Base-by-base conservation (phyloP, 2,113 vertebrate genomes). In the Erythrocercus mccallii region DNA sequence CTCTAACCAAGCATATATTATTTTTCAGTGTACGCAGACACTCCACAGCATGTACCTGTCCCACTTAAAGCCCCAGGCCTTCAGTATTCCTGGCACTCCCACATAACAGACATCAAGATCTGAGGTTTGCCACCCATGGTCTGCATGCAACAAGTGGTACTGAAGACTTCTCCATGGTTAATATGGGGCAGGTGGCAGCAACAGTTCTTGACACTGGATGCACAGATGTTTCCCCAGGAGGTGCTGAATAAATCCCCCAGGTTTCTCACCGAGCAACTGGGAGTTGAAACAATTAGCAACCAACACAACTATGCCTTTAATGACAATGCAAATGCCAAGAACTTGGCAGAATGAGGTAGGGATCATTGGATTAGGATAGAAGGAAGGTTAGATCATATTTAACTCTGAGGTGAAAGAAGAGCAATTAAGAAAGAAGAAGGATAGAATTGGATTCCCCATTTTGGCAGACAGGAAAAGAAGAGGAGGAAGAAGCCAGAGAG, bases 91-190 rank as follows among this genome's bases (percentile, higher is more conserved):
- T 64, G 53, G 5, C 13, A 64, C 17, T 62, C 18, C 8, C 44
- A 58, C 10, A 22, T 8, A 54, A 62, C 11, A 50, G 23, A 54
- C 23, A 11, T 78, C 51, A 81, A 24, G 31, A 78, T 25, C 23
- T 42, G 56, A 82, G 44, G 5, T 30, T 79, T 12, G 2, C 0
- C 0, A 24, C 44, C 68, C 24, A 10, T 8, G 13, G 15, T 68
- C 57, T 60, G 20, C 11, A 5, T 68, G 40, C 9, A 42, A 54
- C 0, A 1, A 68, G 7, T 10, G 15, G 5, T 37, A 21, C 21
- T 30, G 25, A 50, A 89, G 86, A 71, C 10, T 54, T 30, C 50
- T 58, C 30, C 25, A 22, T 58, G 47, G 42, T 38, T 17, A 70
- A 54, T 15, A 24, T 35, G 13, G 12, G 61, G 12, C 15, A 45